Evolutionary conservation across 2,888 invertebrate species (phyloP).

Genomic region (Galerucella pusilla): DNA sequence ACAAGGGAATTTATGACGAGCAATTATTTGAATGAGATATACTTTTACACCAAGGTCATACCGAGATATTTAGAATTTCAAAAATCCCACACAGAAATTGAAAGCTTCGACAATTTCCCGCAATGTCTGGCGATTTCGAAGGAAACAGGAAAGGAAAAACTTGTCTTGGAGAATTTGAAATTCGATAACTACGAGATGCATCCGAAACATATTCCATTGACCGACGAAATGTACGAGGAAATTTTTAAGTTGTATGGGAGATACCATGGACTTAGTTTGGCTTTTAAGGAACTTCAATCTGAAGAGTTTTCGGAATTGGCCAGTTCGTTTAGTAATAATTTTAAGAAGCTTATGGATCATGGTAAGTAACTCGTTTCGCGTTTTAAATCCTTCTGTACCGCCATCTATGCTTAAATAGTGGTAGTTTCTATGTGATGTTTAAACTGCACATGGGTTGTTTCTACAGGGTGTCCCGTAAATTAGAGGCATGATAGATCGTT

Average conservation of each 20-base stretch:
- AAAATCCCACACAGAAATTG: neutral
- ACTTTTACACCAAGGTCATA: slow-evolving; percentile 37
- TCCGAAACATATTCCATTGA: neutral
- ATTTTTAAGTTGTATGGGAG: slow-evolving; percentile 21
- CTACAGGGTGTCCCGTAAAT: too few relatives aligned
- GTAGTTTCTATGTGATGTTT: too few relatives aligned
- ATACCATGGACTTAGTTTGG: slow-evolving; percentile 49
- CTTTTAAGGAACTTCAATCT: slow-evolving; percentile 19
- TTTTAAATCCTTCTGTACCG: too few relatives aligned
- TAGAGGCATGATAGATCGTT: too few relatives aligned
- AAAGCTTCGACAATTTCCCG: neutral
- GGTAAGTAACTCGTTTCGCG: neutral
- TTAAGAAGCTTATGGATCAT: neutral
- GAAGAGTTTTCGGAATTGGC: slow-evolving; percentile 27
- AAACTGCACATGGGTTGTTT: too few relatives aligned
- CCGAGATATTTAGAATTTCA: slow-evolving; percentile 38
- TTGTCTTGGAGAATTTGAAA: slow-evolving; percentile 47
- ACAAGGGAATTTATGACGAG: slow-evolving; percentile 26
- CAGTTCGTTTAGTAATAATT: slow-evolving; percentile 10
- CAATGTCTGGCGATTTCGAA: slow-evolving; percentile 27
- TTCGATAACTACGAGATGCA: slow-evolving; percentile 35
- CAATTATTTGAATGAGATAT: slow-evolving; percentile 38
- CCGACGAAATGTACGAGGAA: slow-evolving; percentile 15
- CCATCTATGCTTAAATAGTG: too few relatives aligned
- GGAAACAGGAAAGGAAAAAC: slow-evolving; percentile 31